Evolutionary conservation across 2,113 vertebrate species (phyloP), one percentile per base, ranked within the genome.

Genomic region (Thunnus thynnus): DNA sequence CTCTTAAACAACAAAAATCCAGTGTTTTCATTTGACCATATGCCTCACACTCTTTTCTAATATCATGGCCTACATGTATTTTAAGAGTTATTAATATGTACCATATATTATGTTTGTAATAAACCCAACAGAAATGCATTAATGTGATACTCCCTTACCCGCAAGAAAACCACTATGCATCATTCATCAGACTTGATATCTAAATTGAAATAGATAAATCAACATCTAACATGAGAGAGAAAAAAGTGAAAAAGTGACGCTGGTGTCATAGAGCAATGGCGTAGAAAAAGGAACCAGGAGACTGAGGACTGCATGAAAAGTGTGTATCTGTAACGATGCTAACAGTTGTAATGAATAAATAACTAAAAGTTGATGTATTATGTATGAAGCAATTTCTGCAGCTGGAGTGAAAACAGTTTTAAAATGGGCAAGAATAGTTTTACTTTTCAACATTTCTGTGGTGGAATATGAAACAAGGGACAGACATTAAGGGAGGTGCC

Each of bases 331-430:
- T 88, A 80, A 93, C 48, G 68, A 90, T 77, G 67, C 87, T 87
- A 90, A 91, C 87, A 83, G 69, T 84, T 73, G 85, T 91, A 88
- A 93, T 92, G 84, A 93, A 93, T 94, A 94, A 92, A 91, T 91
- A 92, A 93, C 89, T 79, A 78, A 87, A 89, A 73, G 67, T 64
- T 70, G 32, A 93, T 93, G 86, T 79, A 88, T 93, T 89, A 92
- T 92, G 88, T 83, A 91, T 92, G 80, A 88, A 82, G 87, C 76
- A 79, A 88, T 92, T 90, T 86, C 65, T 91, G 84, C 79, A 88
- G 79, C 81, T 76, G 72, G 76, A 76, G 76, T 65, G 78, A 85
- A 88, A 87, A 87, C 25, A 22, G 50, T 79, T 70, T 88, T 83
- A 84, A 82, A 91, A 84, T 57, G 72, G 20, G 64, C n/a, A 84